Percentiles rank a stretch among this genome's conserved stretches.
Conservation (phyloP, 2,888 invertebrate species). For the Lamellibrachia columna region DNA sequence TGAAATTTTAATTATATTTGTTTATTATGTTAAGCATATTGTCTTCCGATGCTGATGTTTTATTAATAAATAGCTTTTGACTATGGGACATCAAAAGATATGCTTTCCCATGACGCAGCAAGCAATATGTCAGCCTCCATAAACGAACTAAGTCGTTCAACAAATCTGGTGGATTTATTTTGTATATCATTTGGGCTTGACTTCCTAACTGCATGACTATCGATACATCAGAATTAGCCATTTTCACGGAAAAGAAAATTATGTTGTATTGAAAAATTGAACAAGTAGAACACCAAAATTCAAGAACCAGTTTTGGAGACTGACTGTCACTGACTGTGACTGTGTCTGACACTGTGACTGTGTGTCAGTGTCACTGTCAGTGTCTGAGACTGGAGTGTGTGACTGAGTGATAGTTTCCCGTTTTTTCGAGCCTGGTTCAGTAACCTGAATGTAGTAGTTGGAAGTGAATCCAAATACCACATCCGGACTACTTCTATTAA, state of each 20-base stretch:
- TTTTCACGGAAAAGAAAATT: neutral
- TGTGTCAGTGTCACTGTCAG: too few species aligned
- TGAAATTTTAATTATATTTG: neutral
- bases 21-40: neutral
- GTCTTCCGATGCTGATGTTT: neutral
- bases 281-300: neutral
- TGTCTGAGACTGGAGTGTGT: too few species aligned
- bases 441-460: too few species aligned
- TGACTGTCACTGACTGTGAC: too few species aligned
- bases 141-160: neutral
- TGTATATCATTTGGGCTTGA: neutral
- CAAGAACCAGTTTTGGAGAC: too few species aligned
- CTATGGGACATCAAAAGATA: neutral
- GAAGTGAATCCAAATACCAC: too few species aligned
- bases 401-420: too few species aligned
- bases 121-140: too few species aligned
- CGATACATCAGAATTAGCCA: neutral
- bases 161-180: neutral
- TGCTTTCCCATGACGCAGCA: neutral
- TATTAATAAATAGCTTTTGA: neutral
- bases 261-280: neutral
- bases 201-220: neutral
- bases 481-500: too few species aligned
- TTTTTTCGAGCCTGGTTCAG: too few species aligned
- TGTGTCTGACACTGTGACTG: too few species aligned